Evolutionary conservation across 2,797 vertebrate genomes (phyloP), one percentile per base, ranked within the genome.

Genomic region (Muscicapa comitata): DNA sequence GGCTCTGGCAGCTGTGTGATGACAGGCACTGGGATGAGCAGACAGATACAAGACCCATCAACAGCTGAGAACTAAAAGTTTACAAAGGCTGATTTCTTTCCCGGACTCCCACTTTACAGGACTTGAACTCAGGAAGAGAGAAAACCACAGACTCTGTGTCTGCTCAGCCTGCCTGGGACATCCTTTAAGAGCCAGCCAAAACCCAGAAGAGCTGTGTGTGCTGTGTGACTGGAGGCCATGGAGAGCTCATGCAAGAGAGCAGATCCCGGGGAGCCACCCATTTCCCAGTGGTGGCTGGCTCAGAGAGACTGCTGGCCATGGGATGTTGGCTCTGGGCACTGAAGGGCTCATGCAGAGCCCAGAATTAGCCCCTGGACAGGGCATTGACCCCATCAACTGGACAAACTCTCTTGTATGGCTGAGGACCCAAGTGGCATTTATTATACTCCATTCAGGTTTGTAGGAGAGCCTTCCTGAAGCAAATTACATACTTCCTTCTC

Each of bases 121-220:
- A 79, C 68, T 93, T 89, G 91, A 96, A 88, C 78, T 91, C 90
- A 89, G 95, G 83, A 96, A 95, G 68, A 92, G 72, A 66, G 70
- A 81, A 95, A 97, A 95, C 95, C 96, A 97, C 96, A 97, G 95
- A 90, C 95, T 95, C 91, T 68, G 86, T 81, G 95, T 93, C 92
- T 96, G 92, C 90, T 95, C 80, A 91, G 94, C 79, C 90, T 82
- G 90, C 25, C 43, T 0, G 2, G 91, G 96, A 95, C 83, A 70
- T 87, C 80, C 89, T 93, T 93, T 76, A 87, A 76, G 59, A 86
- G 42, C 40, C 90, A 92, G 91, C 90, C 88, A 93, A 95, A 92
- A 75, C 2, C 35, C 58, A 43, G 50, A 75, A 43, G 68, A 0
- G 0, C 91, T 72, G 45, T 18, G 18, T 72, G 45, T 18, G 18